Conservation (phyloP, 2,888 invertebrate genomes). For the Spisula subtruncata region DNA sequence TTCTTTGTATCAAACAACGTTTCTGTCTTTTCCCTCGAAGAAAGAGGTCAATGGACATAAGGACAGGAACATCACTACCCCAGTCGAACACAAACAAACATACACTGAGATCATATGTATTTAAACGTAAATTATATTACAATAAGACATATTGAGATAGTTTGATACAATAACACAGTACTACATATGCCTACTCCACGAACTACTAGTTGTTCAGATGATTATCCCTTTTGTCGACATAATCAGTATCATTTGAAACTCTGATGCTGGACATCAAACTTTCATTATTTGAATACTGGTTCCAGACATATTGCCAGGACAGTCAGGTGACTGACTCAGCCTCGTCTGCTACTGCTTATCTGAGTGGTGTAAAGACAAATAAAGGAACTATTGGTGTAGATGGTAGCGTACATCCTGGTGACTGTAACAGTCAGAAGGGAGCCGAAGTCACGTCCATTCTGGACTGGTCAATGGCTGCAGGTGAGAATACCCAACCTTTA, state of each 20-base stretch:
- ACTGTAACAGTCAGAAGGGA: slow-evolving; percentile 67
- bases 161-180: too few relatives aligned
- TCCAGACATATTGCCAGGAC: slow-evolving; percentile 95
- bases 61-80: too few relatives aligned
- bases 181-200: too few relatives aligned
- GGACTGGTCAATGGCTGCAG: slow-evolving; percentile 75
- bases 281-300: neutral
- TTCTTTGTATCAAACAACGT: too few relatives aligned
- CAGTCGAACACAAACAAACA: too few relatives aligned
- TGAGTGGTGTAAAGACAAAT: slow-evolving; percentile 95
- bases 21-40: too few relatives aligned
- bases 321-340: slow-evolving; percentile 96
- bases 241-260: neutral
- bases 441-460: slow-evolving; percentile 75
- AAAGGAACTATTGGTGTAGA: slow-evolving; percentile 93
- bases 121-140: too few relatives aligned
- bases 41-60: too few relatives aligned
- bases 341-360: slow-evolving; percentile 95
- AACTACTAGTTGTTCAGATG: too few relatives aligned
- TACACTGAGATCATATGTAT: too few relatives aligned
- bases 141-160: too few relatives aligned
- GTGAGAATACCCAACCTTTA: slow-evolving; percentile 45
- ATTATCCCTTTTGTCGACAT: too few relatives aligned
- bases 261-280: neutral
- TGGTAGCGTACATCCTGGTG: slow-evolving; percentile 90